Percentiles rank a stretch among this genome's conserved stretches.
phyloP scores from a whole-genome alignment of 2,113 vertebrate genomes.

The Seriola rivoliana region DNA sequence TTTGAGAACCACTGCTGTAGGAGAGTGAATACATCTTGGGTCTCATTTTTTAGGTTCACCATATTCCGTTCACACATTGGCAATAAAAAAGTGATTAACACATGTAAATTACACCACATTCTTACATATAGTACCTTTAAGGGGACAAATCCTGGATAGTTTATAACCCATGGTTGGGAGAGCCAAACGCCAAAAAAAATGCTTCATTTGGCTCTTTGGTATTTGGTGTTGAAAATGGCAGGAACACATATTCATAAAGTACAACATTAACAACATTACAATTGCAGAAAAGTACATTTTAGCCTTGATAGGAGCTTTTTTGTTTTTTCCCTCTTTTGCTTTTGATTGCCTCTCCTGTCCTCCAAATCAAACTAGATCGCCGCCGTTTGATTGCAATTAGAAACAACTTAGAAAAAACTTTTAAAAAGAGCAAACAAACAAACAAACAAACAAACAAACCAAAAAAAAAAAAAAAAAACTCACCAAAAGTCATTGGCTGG shows the following conservation, averaged over 20 bases:
- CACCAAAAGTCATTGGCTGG: constrained; percentile 37
- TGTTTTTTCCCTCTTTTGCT: constrained; percentile 12
- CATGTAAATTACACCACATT: too few relatives aligned
- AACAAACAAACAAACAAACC: constrained; percentile 22
- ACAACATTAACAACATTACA: constrained; percentile 79
- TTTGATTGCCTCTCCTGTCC: constrained; percentile 53
- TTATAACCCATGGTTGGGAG: constrained; percentile 25
- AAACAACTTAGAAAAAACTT: constrained; percentile 51
- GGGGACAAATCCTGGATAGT: constrained; percentile 43
- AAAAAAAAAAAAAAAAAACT: constrained; percentile 20
- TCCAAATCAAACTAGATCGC: constrained; percentile 47
- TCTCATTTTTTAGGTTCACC: too few relatives aligned
- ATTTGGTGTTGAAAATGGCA: constrained; percentile 74
- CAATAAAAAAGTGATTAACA: too few relatives aligned
- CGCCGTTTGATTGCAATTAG: constrained; percentile 59
- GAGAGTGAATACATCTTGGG: too few relatives aligned
- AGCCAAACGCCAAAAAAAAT: constrained; percentile 60
- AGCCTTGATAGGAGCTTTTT: constrained; percentile 20
- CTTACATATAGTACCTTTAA: too few relatives aligned
- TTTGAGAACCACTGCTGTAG: too few relatives aligned
- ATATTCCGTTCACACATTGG: too few relatives aligned
- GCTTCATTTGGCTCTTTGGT: constrained; percentile 72
- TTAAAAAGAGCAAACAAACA: constrained; percentile 22
- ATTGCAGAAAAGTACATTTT: constrained; percentile 73
- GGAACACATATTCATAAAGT: constrained; percentile 75